Evolutionary conservation across 2,797 vertebrate species (phyloP), one percentile per base, ranked within the genome.

Genomic region (Arremon brunneinucha): DNA sequence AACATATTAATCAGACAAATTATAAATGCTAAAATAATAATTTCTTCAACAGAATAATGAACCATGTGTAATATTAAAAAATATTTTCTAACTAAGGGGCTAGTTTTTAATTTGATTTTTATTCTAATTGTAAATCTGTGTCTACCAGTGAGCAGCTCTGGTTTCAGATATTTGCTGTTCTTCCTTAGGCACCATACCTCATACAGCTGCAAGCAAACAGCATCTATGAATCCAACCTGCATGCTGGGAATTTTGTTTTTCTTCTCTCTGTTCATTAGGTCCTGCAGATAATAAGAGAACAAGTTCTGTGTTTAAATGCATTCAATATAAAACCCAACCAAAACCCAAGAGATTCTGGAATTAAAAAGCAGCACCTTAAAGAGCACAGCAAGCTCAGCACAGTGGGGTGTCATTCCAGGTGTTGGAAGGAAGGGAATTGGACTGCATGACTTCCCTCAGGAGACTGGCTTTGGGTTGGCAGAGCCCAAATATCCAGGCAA

Each of bases 181-280:
- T 78, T 91, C 72, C 28, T 75, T 65, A 63, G 41, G 53, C 19
- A 87, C 63, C 91, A 91, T 98, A 99, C 99, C 99, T 99, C 99
- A 84, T 99, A 99, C 14, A 99, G 98, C 97, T 99, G 98, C 84
- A 98, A 97, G 94, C 99, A 99, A 97, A 99, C 98, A 94, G 99
- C 98, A 53, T 99, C 99, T 84, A 99, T 99, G 96, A 99, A 99
- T 95, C 99, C 99, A 97, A 99, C 99, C 97, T 99, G 99, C 99
- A 99, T 99, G 97, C 99, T 99, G 76, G 99, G 99, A 94, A 99
- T 99, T 97, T 99, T 99, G 96, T 99, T 99, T 94, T 98, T 98
- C 97, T 99, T 99, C 96, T 99, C 99, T 78, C 99, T 98, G 97
- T 99, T 99, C 99, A 99, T 99, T 93, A 99, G 97, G 95, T 99